phyloP scores from a whole-genome alignment of 2,888 invertebrate species.

The Acleris emargana region DNA sequence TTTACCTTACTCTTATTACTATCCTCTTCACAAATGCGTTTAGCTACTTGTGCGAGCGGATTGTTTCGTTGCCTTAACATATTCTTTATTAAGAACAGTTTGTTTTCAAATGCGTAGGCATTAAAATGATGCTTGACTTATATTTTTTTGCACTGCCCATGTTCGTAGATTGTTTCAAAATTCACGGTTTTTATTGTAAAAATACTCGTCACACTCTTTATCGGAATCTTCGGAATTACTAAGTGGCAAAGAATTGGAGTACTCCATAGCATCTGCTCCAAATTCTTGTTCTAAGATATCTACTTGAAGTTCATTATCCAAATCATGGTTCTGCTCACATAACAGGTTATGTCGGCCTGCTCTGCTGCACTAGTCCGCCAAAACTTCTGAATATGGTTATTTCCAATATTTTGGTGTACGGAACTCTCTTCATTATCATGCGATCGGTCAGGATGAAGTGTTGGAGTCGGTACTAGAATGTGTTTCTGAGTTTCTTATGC shows the following conservation, averaged over 20 bases:
- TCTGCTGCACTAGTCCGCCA: not conserved
- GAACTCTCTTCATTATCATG: slow-evolving; percentile 1
- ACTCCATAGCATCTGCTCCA: slow-evolving; percentile 22
- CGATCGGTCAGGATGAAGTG: no score
- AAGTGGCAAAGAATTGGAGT: slow-evolving; percentile 25
- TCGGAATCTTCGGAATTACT: slow-evolving; percentile 24
- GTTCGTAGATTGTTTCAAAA: slow-evolving; percentile 16
- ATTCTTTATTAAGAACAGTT: slow-evolving; percentile 11
- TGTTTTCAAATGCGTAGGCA: slow-evolving; percentile 15
- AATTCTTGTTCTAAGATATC: slow-evolving; percentile 20
- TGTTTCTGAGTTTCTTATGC: not conserved
- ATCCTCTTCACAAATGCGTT: not conserved
- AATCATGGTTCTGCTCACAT: slow-evolving; percentile 19
- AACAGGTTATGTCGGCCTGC: not conserved
- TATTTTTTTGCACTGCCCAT: slow-evolving; percentile 17
- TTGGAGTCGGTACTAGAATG: not conserved
- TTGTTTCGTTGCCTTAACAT: slow-evolving; percentile 12
- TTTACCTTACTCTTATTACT: not conserved
- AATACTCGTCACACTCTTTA: slow-evolving; percentile 18
- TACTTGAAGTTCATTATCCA: slow-evolving; percentile 24
- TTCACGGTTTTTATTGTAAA: slow-evolving; percentile 17
- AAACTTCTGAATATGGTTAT: not conserved
- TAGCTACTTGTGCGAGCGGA: slow-evolving; percentile 5
- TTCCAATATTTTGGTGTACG: slow-evolving; percentile 2
- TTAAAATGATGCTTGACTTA: slow-evolving; percentile 19